These are phyloP conservation scores for Uria lomvia DNA, from an alignment of 2,113 vertebrate species.

Conservation along the genomic window DNA sequence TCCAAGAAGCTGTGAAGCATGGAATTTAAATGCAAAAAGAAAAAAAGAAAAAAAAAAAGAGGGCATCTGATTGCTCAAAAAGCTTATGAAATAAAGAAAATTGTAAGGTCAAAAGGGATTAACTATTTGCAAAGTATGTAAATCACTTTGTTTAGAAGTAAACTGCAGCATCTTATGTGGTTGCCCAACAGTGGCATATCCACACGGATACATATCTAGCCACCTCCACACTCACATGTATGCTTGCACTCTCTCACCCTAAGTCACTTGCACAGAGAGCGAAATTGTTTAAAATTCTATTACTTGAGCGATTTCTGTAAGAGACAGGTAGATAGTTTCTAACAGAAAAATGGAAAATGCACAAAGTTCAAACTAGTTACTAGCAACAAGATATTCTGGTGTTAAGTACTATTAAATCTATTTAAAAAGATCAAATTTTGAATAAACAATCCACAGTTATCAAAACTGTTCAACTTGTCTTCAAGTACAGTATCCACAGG, in stretches of 20 bases:
- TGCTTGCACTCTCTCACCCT: not conserved
- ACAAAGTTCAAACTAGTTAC: not conserved
- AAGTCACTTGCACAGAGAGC: not conserved
- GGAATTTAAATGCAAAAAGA: not conserved
- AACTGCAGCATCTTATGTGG: not conserved
- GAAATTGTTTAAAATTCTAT: not conserved
- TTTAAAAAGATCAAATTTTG: not conserved
- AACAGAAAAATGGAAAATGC: not conserved
- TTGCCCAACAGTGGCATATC: not conserved
- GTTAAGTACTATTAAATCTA: not conserved
- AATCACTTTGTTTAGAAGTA: not conserved
- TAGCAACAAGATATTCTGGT: not conserved
- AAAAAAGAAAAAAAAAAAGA: not conserved
- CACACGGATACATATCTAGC: not conserved
- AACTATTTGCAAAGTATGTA: not conserved
- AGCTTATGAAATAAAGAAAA: not conserved
- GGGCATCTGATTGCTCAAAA: not conserved
- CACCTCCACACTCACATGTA: no score
- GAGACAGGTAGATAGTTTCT: not conserved
- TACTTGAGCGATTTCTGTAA: not conserved
- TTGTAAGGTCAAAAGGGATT: not conserved
- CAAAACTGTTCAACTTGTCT: not conserved
- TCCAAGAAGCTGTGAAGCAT: not conserved
- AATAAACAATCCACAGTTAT: not conserved
- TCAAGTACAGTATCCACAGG: not conserved